These are phyloP conservation scores for Anoplophora glabripennis DNA, from an alignment of 1,140 invertebrate genomes.

Conservation along the genomic window DNA sequence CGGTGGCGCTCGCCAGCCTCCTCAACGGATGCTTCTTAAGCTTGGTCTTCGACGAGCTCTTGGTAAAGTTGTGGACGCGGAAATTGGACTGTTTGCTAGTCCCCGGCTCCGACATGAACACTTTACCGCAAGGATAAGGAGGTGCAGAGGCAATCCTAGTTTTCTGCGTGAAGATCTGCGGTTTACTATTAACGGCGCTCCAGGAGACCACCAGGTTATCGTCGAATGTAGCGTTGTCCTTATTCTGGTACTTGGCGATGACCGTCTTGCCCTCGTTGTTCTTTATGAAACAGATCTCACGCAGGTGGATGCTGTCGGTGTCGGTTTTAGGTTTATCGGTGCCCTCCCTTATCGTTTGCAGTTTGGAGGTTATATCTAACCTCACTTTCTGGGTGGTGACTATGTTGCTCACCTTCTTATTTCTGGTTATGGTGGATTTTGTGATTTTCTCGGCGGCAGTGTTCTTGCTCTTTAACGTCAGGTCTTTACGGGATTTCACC, in stretches of 20 bases:
- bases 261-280: conserved; percentile 37
- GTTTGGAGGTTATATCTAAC: conserved; percentile 5
- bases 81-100: conserved; percentile 31
- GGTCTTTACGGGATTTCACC: conserved; percentile 30
- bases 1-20: conserved; percentile 29
- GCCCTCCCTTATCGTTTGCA: background rate
- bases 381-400: conserved; percentile 21
- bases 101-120: conserved; percentile 26
- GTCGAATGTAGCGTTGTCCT: conserved; percentile 28
- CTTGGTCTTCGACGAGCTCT: conserved; percentile 25
- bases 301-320: conserved; percentile 25
- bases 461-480: conserved; percentile 34
- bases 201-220: conserved; percentile 41
- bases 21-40: conserved; percentile 37
- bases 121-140: conserved; percentile 16
- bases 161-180: conserved; percentile 40
- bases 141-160: conserved; percentile 14
- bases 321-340: conserved; percentile 3
- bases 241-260: conserved; percentile 41
- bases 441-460: conserved; percentile 22
- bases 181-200: conserved; percentile 29
- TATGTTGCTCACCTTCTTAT: conserved; percentile 17
- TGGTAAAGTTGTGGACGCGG: conserved; percentile 41
- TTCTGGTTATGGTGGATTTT: conserved; percentile 5
- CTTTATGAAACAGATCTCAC: conserved; percentile 44